A percentile compares a stretch with the other conserved stretches of the same genome.
Evolutionary conservation across 2,888 invertebrate species (phyloP).

Genomic region (Calameuta filiformis): DNA sequence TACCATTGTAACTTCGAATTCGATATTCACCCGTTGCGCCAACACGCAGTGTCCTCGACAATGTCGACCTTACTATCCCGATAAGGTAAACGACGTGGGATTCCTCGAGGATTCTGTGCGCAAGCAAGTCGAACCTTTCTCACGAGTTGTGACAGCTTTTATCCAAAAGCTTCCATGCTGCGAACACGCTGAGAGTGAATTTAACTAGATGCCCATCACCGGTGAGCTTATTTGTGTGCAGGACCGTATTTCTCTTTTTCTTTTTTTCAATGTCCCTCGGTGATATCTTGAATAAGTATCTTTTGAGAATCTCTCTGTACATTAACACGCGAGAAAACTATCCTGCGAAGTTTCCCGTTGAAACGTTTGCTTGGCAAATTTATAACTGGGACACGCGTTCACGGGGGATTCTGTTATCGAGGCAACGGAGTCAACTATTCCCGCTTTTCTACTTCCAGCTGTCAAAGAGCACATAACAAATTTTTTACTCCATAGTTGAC

Average conservation of each 20-base stretch:
- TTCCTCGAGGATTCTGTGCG: background rate
- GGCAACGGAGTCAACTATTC: background rate
- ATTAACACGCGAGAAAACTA: background rate
- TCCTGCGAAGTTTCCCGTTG: background rate
- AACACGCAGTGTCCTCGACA: background rate
- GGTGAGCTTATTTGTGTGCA: too few species aligned
- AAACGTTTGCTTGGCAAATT: background rate
- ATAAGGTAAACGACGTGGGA: background rate
- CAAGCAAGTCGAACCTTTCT: background rate
- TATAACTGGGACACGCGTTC: background rate
- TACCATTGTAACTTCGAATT: background rate
- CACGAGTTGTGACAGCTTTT: background rate
- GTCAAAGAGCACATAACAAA: background rate
- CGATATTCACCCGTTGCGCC: background rate
- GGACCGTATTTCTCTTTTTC: too few species aligned
- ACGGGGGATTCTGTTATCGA: background rate
- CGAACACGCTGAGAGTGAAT: background rate
- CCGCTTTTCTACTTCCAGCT: background rate
- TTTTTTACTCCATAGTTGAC: background rate
- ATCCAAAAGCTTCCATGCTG: background rate
- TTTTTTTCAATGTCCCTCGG: background rate
- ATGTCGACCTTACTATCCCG: background rate
- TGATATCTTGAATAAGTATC: background rate
- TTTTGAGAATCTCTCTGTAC: background rate
- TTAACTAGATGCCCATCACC: background rate